phyloP scores from a whole-genome alignment of 2,797 vertebrate species.

The Okamejei kenojei region DNA sequence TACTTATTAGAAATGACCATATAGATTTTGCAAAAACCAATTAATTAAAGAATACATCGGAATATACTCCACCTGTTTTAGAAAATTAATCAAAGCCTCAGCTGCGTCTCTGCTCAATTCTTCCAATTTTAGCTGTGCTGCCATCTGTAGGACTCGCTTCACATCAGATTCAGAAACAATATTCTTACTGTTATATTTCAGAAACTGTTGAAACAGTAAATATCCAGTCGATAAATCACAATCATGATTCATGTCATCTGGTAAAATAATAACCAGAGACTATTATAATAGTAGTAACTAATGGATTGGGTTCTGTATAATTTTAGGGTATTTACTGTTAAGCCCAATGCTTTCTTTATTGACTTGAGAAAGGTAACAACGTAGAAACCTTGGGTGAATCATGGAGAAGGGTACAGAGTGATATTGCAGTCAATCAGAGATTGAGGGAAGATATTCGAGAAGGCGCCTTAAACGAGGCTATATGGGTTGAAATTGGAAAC shows the following conservation, averaged over 20 bases:
- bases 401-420: too few species aligned
- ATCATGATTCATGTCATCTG: not conserved
- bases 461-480: too few species aligned
- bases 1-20: not conserved
- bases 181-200: conserved; percentile 49
- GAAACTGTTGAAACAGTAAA: conserved; percentile 50
- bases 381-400: too few species aligned
- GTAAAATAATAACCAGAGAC: not conserved
- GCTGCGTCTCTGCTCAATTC: conserved; percentile 51
- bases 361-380: too few species aligned
- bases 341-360: too few species aligned
- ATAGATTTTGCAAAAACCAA: not conserved
- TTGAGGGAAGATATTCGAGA: too few species aligned
- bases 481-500: too few species aligned
- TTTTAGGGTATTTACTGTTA: not conserved
- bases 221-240: not conserved
- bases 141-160: conserved; percentile 52
- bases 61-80: conserved; percentile 52
- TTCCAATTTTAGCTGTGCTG: conserved; percentile 53
- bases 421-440: too few species aligned
- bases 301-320: conserved; percentile 15
- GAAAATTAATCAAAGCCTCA: conserved; percentile 52
- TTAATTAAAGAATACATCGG: not conserved
- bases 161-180: conserved; percentile 54
- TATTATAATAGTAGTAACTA: not conserved